phyloP scores from a whole-genome alignment of 2,797 vertebrate genomes.

The Cichlasoma orientale region DNA sequence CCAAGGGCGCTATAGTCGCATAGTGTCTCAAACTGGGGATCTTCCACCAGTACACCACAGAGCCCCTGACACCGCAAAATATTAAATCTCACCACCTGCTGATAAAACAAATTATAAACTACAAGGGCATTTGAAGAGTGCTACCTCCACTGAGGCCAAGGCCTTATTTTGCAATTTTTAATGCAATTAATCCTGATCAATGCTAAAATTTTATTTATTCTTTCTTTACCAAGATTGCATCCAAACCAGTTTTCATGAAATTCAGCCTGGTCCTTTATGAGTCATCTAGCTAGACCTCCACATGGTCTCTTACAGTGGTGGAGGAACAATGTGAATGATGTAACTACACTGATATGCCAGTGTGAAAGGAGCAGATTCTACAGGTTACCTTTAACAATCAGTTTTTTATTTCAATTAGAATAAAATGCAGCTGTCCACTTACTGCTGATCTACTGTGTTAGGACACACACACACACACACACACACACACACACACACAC shows the following conservation, averaged over 20 bases:
- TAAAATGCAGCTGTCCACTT: not conserved
- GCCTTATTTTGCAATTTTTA: not conserved
- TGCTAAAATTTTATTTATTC: accelerated
- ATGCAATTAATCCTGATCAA: not conserved
- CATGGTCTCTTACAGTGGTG: not conserved
- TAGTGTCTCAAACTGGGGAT: not conserved
- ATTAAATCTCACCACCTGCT: not conserved
- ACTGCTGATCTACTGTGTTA: not conserved
- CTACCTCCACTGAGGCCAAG: not conserved
- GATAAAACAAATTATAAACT: not conserved
- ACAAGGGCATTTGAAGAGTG: not conserved
- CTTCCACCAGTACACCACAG: not conserved
- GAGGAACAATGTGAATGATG: not conserved
- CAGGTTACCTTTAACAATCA: not conserved
- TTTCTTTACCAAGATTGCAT: not conserved
- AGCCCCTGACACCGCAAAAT: not conserved
- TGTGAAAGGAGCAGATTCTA: not conserved
- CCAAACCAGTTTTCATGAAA: not conserved
- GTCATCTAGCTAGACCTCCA: not conserved
- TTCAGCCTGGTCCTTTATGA: not conserved
- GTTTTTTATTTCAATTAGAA: not conserved
- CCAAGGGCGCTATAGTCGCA: no score
- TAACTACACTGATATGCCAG: not conserved
- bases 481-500: not conserved
- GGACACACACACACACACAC: not conserved